Base-by-base conservation (phyloP, 2,113 vertebrate species). In the Phylloscopus trochiloides region DNA sequence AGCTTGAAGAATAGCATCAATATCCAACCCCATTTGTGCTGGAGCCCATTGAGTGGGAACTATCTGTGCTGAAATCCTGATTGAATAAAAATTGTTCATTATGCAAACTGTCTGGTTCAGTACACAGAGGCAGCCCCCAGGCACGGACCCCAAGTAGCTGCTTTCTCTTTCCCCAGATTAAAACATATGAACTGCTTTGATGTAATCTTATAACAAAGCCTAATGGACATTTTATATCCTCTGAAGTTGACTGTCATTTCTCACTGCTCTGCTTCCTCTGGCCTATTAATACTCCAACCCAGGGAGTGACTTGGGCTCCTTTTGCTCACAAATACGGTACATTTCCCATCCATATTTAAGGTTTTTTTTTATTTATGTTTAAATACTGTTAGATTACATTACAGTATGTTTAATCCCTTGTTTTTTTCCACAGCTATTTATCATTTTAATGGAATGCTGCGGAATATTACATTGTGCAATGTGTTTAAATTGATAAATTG, bases 401-500 rank as follows among this genome's bases (percentile, higher is more conserved):
- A 94, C 91, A 88, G 84, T 90, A 91, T 95, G 92, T 97, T 98
- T 97, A 97, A 98, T 97, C 97, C 96, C 94, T 95, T 96, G 92
- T 74, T 79, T 72, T 82, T 82, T 73, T 52, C 79, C 54, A 48
- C 65, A 40, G 89, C 97, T 96, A 98, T 98, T 98, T 97, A 96
- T 98, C 98, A 98, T 95, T 96, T 97, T 98, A 98, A 98, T 98
- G 96, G 97, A 98, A 97, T 71, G 94, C 96, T 96, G 94, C 79
- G 63, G 94, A 98, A 97, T 96, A 98, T 97, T 97, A 95, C 96
- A 96, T 97, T 97, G 98, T 96, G 96, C 98, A 97, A 96, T 95
- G 97, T 98, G 97, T 97, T 98, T 98, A 97, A 98, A 97, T 97
- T 98, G 97, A 98, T 97, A 97, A 98, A 98, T 98, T 97, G 95